Percentiles rank a stretch among this genome's conserved stretches.
phyloP scores from a whole-genome alignment of 2,888 invertebrate species.

The Coronaproctus castanopsis region DNA sequence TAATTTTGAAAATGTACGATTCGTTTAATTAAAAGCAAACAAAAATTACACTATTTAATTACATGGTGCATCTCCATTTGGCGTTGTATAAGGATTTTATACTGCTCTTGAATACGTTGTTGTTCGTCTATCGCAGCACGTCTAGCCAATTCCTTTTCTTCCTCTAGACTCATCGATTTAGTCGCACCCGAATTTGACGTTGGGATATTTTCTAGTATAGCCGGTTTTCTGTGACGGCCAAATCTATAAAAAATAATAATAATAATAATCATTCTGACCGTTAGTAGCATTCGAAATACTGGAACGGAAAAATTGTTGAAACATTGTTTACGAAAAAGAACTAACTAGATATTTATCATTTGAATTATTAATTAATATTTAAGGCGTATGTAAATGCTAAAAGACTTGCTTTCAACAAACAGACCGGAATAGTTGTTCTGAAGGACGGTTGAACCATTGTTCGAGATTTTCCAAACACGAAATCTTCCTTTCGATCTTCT shows the following conservation, averaged over 20 bases:
- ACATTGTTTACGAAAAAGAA: too few species aligned
- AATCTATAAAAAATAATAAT: constrained; percentile 29
- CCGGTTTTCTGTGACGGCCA: constrained; percentile 39
- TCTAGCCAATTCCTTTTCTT: constrained; percentile 24
- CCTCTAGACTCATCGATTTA: constrained; percentile 24
- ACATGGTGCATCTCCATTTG: constrained; percentile 21
- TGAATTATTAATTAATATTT: too few species aligned
- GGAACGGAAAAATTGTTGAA: not conserved
- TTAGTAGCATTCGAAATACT: constrained; percentile 10
- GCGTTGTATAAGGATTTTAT: constrained; percentile 26
- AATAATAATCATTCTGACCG: too few species aligned
- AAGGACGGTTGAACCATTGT: too few species aligned
- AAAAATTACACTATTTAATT: not conserved
- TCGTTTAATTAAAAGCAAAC: not conserved
- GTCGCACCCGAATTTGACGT: constrained; percentile 16
- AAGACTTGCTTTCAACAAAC: too few species aligned
- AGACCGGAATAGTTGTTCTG: too few species aligned
- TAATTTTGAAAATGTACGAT: not conserved
- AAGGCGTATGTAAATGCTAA: too few species aligned
- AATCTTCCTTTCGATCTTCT: too few species aligned
- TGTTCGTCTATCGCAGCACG: constrained; percentile 26
- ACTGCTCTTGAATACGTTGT: constrained; percentile 29
- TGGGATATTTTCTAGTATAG: constrained; percentile 16
- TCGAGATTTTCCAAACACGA: too few species aligned
- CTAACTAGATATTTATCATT: too few species aligned